These are phyloP conservation scores for Nephrotoma guestfalica DNA, from an alignment of 2,888 invertebrate genomes.

Conservation along the genomic window DNA sequence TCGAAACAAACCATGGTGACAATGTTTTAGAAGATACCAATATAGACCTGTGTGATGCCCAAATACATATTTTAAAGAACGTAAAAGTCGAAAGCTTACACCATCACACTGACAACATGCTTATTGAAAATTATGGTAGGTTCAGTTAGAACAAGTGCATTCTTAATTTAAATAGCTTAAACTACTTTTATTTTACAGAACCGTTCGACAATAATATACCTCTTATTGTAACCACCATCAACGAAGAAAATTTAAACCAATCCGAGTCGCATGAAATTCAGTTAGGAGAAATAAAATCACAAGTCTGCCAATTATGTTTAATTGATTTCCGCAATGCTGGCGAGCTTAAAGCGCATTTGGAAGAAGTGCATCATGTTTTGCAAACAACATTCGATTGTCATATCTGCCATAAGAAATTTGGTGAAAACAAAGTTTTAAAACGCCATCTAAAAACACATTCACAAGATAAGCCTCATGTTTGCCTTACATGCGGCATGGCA, in stretches of 20 bases:
- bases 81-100: background rate
- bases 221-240: background rate
- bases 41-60: background rate
- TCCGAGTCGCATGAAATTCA: background rate
- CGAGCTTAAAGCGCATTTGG: background rate
- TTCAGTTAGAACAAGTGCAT: background rate
- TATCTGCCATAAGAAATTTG: constrained; percentile 32
- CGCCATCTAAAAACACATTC: constrained; percentile 35
- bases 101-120: background rate
- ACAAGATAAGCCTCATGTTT: constrained; percentile 33
- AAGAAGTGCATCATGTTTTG: background rate
- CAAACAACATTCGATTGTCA: constrained; percentile 22
- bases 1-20: background rate
- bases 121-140: background rate
- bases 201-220: background rate
- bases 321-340: background rate
- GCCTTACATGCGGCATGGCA: constrained; percentile 34
- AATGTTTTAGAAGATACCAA: background rate
- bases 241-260: background rate
- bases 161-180: background rate
- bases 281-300: background rate
- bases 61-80: background rate
- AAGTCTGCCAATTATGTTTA: background rate
- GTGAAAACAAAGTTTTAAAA: constrained; percentile 30
- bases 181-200: background rate